Evolutionary conservation across 2,113 vertebrate species (phyloP), one percentile per base, ranked within the genome.

Genomic region (Glaucomys volans): DNA sequence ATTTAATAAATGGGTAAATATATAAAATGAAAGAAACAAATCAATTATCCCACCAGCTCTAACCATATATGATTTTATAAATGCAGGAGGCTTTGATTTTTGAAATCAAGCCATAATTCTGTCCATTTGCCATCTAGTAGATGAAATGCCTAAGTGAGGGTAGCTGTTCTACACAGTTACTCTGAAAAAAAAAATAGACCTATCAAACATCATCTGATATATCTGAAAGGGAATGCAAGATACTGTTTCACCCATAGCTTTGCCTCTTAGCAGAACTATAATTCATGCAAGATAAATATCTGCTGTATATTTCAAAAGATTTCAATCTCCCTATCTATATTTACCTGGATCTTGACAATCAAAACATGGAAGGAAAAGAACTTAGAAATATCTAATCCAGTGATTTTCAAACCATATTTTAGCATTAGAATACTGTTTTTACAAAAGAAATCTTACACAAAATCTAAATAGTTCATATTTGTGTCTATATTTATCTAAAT

Each of bases 371-470:
- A 84, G 17, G 30, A 82, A 82, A 37, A 85, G 12, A 8, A 87
- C 42, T 91, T 95, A 86, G 24, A 76, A 87, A 84, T 81, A 37
- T 85, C 57, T 71, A 83, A 75, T 75, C 37, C 30, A 81, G 32
- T 96, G 72, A 59, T 90, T 91, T 87, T 90, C 69, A 92, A 92
- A 44, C 26, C 44, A 14, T 82, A 79, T 75, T 95, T 94, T 82
- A 64, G 14, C 9, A 69, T 69, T 75, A 44, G n/a, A 83, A 75
- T 32, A 26, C 66, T 40, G 22, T 42, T 75, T 95, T 90, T 95
- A 32, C 40, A 75, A 44, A 96, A 95, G 16, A 92, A 92, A 86
- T 91, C 28, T 85, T 74, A 40, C 20, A 44, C 5, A 89, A 79
- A 95, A 72, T 40, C 42, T 57, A 42, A 79, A 14, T 57, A 80